Base-by-base conservation (phyloP, 2,113 vertebrate species). In the Polypterus bichir region DNA sequence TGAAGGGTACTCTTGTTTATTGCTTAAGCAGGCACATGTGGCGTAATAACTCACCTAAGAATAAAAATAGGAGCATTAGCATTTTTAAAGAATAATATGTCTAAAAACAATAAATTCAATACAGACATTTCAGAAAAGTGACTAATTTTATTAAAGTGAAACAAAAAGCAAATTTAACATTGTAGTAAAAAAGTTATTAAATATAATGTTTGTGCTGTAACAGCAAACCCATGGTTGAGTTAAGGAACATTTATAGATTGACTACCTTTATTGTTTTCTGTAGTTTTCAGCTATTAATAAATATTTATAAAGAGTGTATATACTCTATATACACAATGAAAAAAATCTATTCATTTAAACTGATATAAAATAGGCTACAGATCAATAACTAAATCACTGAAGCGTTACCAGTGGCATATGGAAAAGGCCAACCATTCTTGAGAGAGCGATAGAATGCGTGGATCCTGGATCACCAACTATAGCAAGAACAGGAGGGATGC, bases 1-100 rank as follows among this genome's bases (percentile, higher is more conserved):
- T 27, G 27, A 27, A 27, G 27, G 27, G 27, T 59, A 64, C 48
- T 64, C 57, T 4, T 47, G 44, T 48, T 61, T 64, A 44, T 64
- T 61, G 7, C 54, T 49, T n/a, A 64, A 45, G n/a, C 51, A 53
- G n/a, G 27, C 8, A 6, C 51, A 53, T 1, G 61, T 46, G 5
- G 61, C 11, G 53, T 47, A 53, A 44, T 62, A 62, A 27, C 27
- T 27, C 27, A 27, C 27, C 27, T 27, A 27, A 27, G 27, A 27
- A 27, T 27, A 27, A 27, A 27, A 27, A 27, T 27, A 27, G 27
- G 1, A 1, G 27, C 27, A 27, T 27, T 27, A 27, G 27, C 27
- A 27, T 27, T 27, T 27, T 27, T 27, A 27, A 27, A 2, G 27
- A 27, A 27, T 27, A 27, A 27, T 27, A 27, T 27, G 27, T 1